These are phyloP conservation scores for Trichogramma evanescens DNA, from an alignment of 2,888 invertebrate species.

Conservation along the genomic window DNA sequence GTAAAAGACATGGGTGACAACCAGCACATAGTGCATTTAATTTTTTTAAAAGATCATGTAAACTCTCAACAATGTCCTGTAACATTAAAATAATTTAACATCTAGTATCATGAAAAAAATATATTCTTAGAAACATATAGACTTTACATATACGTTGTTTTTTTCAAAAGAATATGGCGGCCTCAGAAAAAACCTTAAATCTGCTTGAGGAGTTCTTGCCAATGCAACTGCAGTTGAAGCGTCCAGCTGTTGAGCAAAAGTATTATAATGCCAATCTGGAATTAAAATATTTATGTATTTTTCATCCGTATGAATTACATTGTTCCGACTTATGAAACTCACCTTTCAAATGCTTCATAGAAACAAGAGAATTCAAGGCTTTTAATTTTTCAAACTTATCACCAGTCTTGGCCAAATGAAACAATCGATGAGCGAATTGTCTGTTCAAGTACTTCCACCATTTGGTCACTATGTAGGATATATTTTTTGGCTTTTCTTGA, in stretches of 20 bases:
- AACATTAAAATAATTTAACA: constrained; percentile 20
- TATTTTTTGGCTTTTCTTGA: constrained; percentile 25
- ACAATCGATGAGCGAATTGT: constrained; percentile 59
- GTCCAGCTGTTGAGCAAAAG: constrained; percentile 75
- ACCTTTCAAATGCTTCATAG: constrained; percentile 60
- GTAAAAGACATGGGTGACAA: constrained; percentile 38
- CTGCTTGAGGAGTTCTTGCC: constrained; percentile 64
- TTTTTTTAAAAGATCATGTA: constrained; percentile 33
- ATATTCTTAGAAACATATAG: neutral
- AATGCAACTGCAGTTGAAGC: constrained; percentile 69
- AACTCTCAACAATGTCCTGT: constrained; percentile 37
- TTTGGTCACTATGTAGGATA: constrained; percentile 36
- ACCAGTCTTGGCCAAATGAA: constrained; percentile 63
- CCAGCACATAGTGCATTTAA: constrained; percentile 34
- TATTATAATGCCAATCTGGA: constrained; percentile 57
- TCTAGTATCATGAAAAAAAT: constrained; percentile 8
- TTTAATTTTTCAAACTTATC: constrained; percentile 56
- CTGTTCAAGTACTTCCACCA: constrained; percentile 61
- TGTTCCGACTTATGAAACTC: neutral
- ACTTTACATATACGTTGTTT: constrained; percentile 46
- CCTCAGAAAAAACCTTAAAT: constrained; percentile 68
- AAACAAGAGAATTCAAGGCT: constrained; percentile 60
- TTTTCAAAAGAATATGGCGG: constrained; percentile 53
- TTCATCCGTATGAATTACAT: neutral
- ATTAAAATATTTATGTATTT: constrained; percentile 3